These are phyloP conservation scores for Apostichopus californicus DNA, from an alignment of 35 echinoderm and acorn worm genomes.

Conservation along the genomic window DNA sequence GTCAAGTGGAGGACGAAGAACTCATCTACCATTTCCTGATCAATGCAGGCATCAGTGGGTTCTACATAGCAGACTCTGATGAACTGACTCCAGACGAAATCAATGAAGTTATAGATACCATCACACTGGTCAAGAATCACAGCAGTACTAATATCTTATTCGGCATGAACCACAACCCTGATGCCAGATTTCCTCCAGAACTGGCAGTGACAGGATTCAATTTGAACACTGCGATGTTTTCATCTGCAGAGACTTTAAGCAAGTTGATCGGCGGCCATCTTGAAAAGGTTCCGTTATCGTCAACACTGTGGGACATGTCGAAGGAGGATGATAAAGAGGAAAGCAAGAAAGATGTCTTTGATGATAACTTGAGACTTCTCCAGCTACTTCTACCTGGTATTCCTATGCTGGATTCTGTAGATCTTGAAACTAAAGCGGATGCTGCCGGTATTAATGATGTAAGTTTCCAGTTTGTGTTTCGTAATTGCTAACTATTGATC, in stretches of 20 bases:
- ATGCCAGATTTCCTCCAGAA: neutral
- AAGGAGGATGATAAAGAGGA: neutral
- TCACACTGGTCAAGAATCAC: neutral
- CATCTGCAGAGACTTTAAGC: neutral
- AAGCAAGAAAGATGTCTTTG: neutral
- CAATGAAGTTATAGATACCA: neutral
- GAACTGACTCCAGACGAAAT: neutral
- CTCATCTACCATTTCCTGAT: neutral
- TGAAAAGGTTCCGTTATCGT: neutral
- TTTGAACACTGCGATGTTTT: neutral
- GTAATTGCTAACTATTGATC: too few relatives aligned
- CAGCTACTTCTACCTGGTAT: slow-evolving; percentile 13
- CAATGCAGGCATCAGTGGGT: neutral
- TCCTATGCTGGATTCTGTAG: neutral
- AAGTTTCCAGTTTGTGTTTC: too few relatives aligned
- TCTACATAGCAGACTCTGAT: slow-evolving; percentile 1
- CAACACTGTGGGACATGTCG: neutral
- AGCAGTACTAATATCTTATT: slow-evolving; percentile 3
- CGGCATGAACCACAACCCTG: neutral
- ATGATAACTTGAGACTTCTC: slow-evolving; percentile 2
- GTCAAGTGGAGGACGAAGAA: too few relatives aligned
- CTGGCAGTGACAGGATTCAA: neutral
- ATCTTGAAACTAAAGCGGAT: neutral
- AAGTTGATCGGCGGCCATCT: neutral
- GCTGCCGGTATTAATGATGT: too few relatives aligned